phyloP scores from a whole-genome alignment of 1,140 invertebrate genomes.

The Myzus persicae region DNA sequence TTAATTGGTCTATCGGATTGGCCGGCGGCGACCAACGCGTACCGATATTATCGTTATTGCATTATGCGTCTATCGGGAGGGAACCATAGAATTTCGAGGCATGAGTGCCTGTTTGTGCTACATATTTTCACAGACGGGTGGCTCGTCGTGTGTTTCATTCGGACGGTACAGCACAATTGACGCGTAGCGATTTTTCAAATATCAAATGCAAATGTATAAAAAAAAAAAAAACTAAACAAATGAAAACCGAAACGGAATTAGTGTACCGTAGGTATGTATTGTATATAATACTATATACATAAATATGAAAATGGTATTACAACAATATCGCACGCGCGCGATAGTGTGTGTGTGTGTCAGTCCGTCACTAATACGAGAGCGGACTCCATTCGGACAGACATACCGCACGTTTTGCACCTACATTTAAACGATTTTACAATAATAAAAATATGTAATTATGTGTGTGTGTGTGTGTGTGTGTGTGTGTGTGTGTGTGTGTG shows the following conservation, averaged over 20 bases:
- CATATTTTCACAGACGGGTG: neutral
- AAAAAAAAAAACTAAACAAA: neutral
- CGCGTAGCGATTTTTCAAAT: neutral
- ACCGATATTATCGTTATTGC: neutral
- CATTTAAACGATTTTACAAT: neutral
- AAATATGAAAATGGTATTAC: neutral
- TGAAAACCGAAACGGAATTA: neutral
- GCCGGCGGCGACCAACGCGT: too few species aligned
- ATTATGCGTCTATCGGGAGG: neutral
- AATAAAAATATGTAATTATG: neutral
- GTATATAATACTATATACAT: neutral
- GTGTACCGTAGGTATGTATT: neutral
- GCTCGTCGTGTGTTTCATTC: neutral
- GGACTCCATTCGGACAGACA: slow-evolving; percentile 35
- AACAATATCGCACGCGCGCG: neutral
- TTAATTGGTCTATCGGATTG: neutral
- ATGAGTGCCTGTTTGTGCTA: neutral
- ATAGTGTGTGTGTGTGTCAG: neutral
- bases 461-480: neutral
- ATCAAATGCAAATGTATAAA: neutral
- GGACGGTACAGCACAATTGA: neutral
- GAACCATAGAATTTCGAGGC: neutral
- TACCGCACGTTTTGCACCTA: neutral
- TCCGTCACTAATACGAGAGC: slow-evolving; percentile 38
- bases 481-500: neutral